phyloP scores from a whole-genome alignment of 2,888 invertebrate genomes.

The Leptopilina myrica region DNA sequence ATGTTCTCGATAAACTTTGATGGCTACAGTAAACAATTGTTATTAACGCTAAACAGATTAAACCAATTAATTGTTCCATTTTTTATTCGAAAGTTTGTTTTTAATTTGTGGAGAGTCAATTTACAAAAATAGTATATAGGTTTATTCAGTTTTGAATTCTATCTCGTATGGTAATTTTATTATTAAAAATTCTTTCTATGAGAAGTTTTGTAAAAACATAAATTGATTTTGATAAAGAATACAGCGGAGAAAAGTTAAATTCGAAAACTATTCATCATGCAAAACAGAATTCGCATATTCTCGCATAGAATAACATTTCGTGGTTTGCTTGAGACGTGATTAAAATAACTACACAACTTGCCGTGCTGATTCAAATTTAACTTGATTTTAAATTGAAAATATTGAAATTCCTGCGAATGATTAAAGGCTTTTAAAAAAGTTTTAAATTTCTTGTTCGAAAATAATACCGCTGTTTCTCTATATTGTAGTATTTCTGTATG shows the following conservation, averaged over 20 bases:
- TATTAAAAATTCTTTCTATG: not conserved
- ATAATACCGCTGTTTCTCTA: no score
- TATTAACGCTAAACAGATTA: no score
- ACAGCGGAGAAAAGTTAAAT: constrained; percentile 2
- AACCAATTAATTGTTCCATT: no score
- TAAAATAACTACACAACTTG: constrained; percentile 16
- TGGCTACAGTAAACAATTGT: no score
- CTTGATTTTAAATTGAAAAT: constrained; percentile 19
- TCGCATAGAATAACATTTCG: not conserved
- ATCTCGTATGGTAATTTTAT: no score
- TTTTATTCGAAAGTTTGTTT: no score
- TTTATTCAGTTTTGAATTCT: no score
- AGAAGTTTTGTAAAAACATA: constrained; percentile 10
- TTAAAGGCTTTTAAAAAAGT: not conserved
- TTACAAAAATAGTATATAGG: no score
- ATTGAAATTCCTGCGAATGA: not conserved
- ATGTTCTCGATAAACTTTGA: not conserved
- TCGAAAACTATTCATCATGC: constrained; percentile 13
- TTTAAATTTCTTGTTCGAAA: no score
- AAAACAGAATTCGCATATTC: constrained; percentile 29
- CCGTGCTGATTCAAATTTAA: constrained; percentile 20
- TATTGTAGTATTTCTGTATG: no score
- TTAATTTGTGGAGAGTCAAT: no score
- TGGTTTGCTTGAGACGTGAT: constrained; percentile 16
- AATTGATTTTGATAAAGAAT: constrained; percentile 1